Conservation (phyloP, 2,113 vertebrate genomes). For the Sula dactylatra region DNA sequence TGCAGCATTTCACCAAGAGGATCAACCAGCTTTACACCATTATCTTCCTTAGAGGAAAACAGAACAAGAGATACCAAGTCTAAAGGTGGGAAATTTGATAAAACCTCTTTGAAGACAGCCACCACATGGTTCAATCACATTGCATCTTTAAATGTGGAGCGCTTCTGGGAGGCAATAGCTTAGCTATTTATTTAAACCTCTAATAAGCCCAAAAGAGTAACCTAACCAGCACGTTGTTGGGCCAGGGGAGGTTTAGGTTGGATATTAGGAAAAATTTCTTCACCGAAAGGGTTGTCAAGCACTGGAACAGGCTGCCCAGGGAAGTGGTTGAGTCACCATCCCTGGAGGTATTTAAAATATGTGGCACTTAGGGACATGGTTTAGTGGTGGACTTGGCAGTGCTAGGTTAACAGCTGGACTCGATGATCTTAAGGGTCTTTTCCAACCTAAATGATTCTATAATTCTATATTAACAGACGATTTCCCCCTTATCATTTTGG, state of each 20-base stretch:
- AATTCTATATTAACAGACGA: not conserved
- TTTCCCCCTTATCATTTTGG: not conserved
- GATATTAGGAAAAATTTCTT: too few species aligned
- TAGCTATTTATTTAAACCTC: not conserved
- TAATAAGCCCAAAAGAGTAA: not conserved
- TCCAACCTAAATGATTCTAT: too few species aligned
- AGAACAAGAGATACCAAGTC: not conserved
- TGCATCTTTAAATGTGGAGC: not conserved
- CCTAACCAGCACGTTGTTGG: accelerated
- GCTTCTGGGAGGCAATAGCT: not conserved
- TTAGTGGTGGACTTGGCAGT: too few species aligned
- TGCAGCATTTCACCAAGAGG: constrained; percentile 95
- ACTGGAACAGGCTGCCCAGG: too few species aligned
- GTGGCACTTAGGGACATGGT: too few species aligned
- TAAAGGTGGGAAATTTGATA: not conserved
- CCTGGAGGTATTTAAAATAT: too few species aligned
- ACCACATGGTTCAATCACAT: not conserved
- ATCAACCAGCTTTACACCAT: constrained; percentile 93
- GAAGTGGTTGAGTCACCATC: too few species aligned
- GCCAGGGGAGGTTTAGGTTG: too few species aligned
- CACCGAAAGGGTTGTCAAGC: too few species aligned
- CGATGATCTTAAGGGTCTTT: too few species aligned
- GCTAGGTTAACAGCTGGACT: too few species aligned
- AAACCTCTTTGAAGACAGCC: not conserved
- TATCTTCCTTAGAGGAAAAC: constrained; percentile 84